Evolutionary conservation across 1,140 invertebrate genomes (phyloP).

Genomic region (Nasonia longicornis): DNA sequence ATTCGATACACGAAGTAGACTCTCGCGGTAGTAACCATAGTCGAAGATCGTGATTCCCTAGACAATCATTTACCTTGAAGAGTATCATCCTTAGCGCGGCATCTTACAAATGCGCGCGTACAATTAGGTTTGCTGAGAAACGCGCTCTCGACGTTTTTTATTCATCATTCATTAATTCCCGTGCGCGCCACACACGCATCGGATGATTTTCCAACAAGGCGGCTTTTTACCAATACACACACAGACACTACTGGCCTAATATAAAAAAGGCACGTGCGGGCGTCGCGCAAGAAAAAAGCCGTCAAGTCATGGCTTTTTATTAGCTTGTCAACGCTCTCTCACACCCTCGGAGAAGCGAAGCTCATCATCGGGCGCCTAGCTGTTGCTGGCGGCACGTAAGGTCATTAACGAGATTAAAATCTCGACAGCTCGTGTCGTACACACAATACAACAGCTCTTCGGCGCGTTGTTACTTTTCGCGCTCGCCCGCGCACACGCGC

Average conservation of each 20-base stretch:
- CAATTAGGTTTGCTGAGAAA: neutral
- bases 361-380: slow-evolving; percentile 1
- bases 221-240: neutral
- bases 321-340: slow-evolving; percentile 11
- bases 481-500: neutral
- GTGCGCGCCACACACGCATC: neutral
- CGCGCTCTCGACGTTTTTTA: neutral
- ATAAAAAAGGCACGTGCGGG: neutral
- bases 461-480: neutral
- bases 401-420: slow-evolving; percentile 43
- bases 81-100: neutral
- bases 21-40: slow-evolving; percentile 19
- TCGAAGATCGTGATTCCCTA: slow-evolving; percentile 35
- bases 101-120: neutral
- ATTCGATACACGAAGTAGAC: slow-evolving; percentile 37
- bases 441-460: slow-evolving; percentile 1
- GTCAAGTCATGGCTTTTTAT: slow-evolving; percentile 33
- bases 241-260: neutral
- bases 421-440: slow-evolving; percentile 10
- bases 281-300: neutral
- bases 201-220: neutral
- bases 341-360: neutral
- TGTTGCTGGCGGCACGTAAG: neutral
- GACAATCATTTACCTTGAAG: slow-evolving; percentile 32
- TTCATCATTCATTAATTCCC: neutral